phyloP scores from a whole-genome alignment of 2,113 vertebrate species.

The Gymnocephalus cernua region DNA sequence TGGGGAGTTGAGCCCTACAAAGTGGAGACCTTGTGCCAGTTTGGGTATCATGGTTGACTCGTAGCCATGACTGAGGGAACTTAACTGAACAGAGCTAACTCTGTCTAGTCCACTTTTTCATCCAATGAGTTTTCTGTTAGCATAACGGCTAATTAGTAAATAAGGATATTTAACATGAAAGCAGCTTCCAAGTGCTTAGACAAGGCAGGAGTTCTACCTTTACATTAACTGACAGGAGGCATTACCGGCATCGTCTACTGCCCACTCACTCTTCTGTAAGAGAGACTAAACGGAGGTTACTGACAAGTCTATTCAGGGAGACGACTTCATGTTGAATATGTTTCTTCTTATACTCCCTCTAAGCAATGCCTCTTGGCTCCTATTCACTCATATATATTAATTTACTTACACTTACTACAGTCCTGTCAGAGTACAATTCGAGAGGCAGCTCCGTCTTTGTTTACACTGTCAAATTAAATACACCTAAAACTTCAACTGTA shows the following conservation, averaged over 20 bases:
- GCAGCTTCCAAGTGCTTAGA: slow-evolving; percentile 8
- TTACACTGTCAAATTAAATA: slow-evolving; percentile 9
- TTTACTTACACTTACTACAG: slow-evolving; percentile 15
- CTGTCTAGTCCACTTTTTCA: slow-evolving; percentile 14
- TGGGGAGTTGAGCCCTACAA: not conserved
- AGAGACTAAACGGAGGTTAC: slow-evolving; percentile 19
- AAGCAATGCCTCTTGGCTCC: slow-evolving; percentile 19
- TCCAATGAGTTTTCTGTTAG: not conserved
- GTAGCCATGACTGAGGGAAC: slow-evolving; percentile 18
- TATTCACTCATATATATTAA: slow-evolving; percentile 10
- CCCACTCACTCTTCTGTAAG: slow-evolving; percentile 27
- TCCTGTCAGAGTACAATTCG: slow-evolving; percentile 16
- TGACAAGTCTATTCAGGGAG: slow-evolving; percentile 19
- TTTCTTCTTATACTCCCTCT: slow-evolving; percentile 12
- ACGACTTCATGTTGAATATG: slow-evolving; percentile 21
- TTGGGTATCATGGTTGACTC: slow-evolving; percentile 16
- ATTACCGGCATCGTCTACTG: slow-evolving; percentile 31
- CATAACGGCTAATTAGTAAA: slow-evolving; percentile 18
- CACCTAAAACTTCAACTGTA: not conserved
- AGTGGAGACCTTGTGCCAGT: not conserved
- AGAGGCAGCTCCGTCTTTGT: not conserved
- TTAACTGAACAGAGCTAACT: slow-evolving; percentile 5
- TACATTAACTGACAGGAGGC: slow-evolving; percentile 18
- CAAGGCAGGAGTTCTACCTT: slow-evolving; percentile 7
- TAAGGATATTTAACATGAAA: slow-evolving; percentile 12